These are phyloP conservation scores for Coleophora deauratella DNA, from an alignment of 2,888 invertebrate species.

Conservation along the genomic window DNA sequence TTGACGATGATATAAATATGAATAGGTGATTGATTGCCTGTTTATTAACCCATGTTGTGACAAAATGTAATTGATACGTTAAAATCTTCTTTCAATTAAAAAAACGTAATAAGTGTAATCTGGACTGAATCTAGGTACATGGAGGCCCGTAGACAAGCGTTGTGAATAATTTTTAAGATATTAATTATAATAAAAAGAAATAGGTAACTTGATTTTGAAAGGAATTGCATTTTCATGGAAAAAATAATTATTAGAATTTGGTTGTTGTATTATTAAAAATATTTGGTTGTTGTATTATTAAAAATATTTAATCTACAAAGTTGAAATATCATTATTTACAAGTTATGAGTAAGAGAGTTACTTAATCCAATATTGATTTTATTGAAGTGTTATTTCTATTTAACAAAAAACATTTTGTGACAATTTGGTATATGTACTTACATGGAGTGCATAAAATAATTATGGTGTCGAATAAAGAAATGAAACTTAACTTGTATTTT, in stretches of 20 bases:
- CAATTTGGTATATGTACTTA: constrained; percentile 63
- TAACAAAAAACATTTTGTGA: constrained; percentile 67
- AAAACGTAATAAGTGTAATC: too few relatives aligned
- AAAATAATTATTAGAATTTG: too few relatives aligned
- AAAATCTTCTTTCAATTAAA: too few relatives aligned
- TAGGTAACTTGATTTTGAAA: neutral
- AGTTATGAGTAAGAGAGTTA: neutral
- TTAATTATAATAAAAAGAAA: neutral
- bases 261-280: neutral
- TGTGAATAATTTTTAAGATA: neutral
- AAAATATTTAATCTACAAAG: neutral
- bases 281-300: neutral
- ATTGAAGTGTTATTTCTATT: constrained; percentile 3
- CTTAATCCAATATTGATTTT: neutral
- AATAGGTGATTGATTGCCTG: constrained; percentile 35
- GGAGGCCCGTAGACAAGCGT: constrained; percentile 1
- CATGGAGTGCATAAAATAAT: constrained; percentile 58
- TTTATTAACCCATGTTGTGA: constrained; percentile 61
- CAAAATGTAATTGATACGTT: constrained; percentile 53
- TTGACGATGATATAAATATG: constrained; percentile 54
- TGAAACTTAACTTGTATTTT: constrained; percentile 24
- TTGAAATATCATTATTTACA: neutral
- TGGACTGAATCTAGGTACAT: too few relatives aligned
- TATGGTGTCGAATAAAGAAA: constrained; percentile 67
- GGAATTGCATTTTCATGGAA: neutral